phyloP scores from a whole-genome alignment of 2,113 vertebrate genomes.

The Mirounga angustirostris region DNA sequence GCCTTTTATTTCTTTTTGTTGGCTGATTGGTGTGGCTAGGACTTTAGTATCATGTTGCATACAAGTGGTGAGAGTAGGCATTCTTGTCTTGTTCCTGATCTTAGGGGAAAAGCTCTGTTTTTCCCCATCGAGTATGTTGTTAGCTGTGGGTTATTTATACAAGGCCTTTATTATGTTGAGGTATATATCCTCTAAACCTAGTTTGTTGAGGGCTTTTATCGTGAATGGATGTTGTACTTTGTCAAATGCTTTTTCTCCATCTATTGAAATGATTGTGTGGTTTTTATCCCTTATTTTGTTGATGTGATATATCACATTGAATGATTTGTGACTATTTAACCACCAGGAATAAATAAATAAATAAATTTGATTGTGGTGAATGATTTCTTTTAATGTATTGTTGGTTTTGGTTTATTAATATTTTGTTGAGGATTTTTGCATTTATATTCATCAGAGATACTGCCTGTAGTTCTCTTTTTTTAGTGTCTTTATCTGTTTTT shows the following conservation, averaged over 20 bases:
- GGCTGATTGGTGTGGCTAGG: neutral
- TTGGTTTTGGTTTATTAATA: neutral
- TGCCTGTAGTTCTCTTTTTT: neutral
- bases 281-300: neutral
- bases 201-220: neutral
- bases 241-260: neutral
- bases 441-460: neutral
- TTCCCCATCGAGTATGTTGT: neutral
- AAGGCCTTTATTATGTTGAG: neutral
- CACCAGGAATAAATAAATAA: neutral
- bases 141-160: neutral
- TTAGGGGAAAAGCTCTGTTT: neutral
- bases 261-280: neutral
- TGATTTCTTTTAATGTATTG: neutral
- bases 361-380: neutral
- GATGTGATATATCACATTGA: neutral
- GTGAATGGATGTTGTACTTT: neutral
- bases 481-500: neutral
- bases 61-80: neutral
- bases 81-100: neutral
- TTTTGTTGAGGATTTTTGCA: neutral
- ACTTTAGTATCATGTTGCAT: neutral
- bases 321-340: neutral
- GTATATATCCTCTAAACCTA: neutral
- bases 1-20: neutral